Base-by-base conservation (phyloP, 2,113 vertebrate genomes). In the Lanius collurio region DNA sequence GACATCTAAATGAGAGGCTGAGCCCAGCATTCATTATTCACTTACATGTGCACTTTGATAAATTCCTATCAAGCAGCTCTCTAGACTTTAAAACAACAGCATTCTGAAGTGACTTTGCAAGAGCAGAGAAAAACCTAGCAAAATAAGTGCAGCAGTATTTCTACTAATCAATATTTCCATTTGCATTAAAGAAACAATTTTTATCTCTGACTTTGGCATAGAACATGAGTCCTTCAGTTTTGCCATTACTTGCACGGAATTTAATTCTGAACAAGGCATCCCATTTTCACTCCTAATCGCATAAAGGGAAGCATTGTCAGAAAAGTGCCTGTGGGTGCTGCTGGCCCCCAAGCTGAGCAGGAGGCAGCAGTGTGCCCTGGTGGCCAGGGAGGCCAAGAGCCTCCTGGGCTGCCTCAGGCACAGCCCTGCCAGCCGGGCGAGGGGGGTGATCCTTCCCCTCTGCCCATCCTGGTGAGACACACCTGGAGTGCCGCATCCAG, bases 141-240 rank as follows among this genome's bases (percentile, higher is more conserved):
- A 63, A 33, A 41, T 81, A 87, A 81, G 15, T 68, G 49, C 60
- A 76, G 35, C 10, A 60, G 37, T 56, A 69, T 31, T 59, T 69
- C 53, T 46, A 56, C 27, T 73, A 44, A 93, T 76, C 82, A 52
- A 53, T 82, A 91, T 46, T 89, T 85, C 53, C 27, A 68, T 87
- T 76, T 83, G 52, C n/a, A 41, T 52, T 78, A 71, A 78, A 81
- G 35, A 70, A 89, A 71, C 67, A 71, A n/a, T 4, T 21, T 18
- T 10, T 9, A 23, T 41, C 8, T 82, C 63, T 78, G 46, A 60
- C 64, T 75, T 78, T 68, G 77, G 19, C 20, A 22, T 56, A 19
- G 52, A 68, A 70, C 2, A 1, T 4, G 2, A 59, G 63, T 71
- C 23, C 70, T 89, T 75, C 19, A 2, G 26, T 53, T 89, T 70